Base-by-base conservation (phyloP, 2,888 invertebrate species). In the Orchesellides sinensis region DNA sequence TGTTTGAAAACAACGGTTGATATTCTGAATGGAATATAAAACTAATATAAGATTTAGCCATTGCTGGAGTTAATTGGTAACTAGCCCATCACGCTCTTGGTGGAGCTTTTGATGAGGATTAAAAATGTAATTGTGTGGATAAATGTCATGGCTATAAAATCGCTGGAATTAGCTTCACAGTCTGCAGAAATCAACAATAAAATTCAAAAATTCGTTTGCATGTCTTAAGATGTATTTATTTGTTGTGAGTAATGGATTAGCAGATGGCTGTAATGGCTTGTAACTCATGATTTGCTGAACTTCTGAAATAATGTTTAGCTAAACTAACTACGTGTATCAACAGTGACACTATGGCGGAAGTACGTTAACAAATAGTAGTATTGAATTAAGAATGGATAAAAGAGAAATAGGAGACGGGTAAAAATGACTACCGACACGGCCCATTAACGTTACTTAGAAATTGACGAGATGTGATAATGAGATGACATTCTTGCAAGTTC, bases 391-490 rank as follows among this genome's bases (percentile, higher is more conserved):
- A 12, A 59, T 23, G 1, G 32, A 25, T 8, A 17, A 8, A 49
- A 21, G 5, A 32, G 23, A n/a, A 27, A 14, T 32, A 59, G 32
- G 59, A 52, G 52, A n/a, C 4, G 61, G 23, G 32, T 29, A 59
- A 29, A 59, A 40, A 40, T 45, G 65, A 65, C 65, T 40, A 23
- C 45, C 23, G 56, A 68, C 75, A 75, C 66, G 66, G 66, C 66
- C 66, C 66, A 66, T 75, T 74, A 52, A 66, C 66, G 75, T 61
- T 52, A 54, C 47, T 32, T 74, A 56, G 66, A 66, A 56, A 66
- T 75, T 75, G 75, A 65, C 40, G 65, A 75, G 75, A 75, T 75
- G 75, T 66, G 75, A 75, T 75, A 75, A 75, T 75, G 75, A 75
- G 75, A 66, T 75, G 75, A 66, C 66, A 75, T 75, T 75, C 75